Evolutionary conservation across 2,888 invertebrate species (phyloP), one percentile per base, ranked within the genome.

Genomic region (Apodemia hepburni): DNA sequence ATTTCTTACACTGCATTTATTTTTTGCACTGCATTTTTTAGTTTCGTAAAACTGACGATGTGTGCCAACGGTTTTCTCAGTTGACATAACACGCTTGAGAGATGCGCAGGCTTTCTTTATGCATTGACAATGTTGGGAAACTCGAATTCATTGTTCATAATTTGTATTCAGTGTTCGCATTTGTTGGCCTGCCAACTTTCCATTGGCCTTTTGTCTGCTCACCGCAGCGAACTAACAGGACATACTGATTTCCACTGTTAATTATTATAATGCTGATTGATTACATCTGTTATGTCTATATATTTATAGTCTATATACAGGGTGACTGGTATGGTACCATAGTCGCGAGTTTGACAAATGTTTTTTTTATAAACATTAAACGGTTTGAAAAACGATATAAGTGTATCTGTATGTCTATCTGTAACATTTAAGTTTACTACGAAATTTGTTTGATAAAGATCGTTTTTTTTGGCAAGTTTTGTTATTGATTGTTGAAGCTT

Each of bases 141-240:
- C 80, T 76, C 75, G 80, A 81, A 81, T 81, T 83, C 81, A 87
- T 87, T 86, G 87, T 84, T 75, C 79, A 76, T 78, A 68, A 85
- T 90, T 89, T 83, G 87, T 90, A 91, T 91, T 85, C 91, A 81
- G 72, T 69, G 72, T 77, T 75, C 73, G 77, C 68, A 68, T 72
- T 73, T 71, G 69, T 71, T 75, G 68, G 70, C 64, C 65, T 70
- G 78, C 75, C 73, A 78, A 87, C 91, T 91, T 91, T 91, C 91
- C 84, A 89, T 78, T 71, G 78, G 80, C 79, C 84, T 88, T 87
- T 86, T 84, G 85, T 68, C 65, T 65, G 61, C 60, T 70, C 4
- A 73, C 71, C 42, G 54, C 61, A 58, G 59, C 51, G 66, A 71
- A 72, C 67, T 73, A 75, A 69, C 80, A 82, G 84, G 82, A 83